Percentiles rank a stretch among this genome's conserved stretches.
Evolutionary conservation across 2,888 invertebrate species (phyloP).

Genomic region (Podabrus alpinus): DNA sequence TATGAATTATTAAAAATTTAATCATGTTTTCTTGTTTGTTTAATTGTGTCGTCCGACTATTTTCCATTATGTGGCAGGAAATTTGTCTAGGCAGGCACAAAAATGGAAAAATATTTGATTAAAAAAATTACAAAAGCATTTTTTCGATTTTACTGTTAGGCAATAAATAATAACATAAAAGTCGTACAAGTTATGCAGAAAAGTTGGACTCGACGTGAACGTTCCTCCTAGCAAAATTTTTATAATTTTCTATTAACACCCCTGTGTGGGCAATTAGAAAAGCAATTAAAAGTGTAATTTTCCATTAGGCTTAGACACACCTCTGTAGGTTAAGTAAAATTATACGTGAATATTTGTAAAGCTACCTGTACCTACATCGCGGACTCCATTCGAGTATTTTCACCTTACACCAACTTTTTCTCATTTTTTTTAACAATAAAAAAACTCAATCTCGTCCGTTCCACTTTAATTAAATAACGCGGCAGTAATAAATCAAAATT

Average conservation of each 20-base stretch:
- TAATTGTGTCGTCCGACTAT: neutral
- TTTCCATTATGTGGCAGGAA: neutral
- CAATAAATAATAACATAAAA: conserved; percentile 10
- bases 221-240: conserved; percentile 1
- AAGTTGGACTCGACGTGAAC: neutral
- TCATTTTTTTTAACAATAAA: neutral
- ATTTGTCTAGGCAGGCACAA: neutral
- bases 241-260: conserved; percentile 14
- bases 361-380: conserved; percentile 25
- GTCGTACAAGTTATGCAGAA: conserved; percentile 13
- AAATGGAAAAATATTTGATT: neutral
- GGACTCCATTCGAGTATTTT: conserved; percentile 24
- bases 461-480: conserved; percentile 12
- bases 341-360: conserved; percentile 29
- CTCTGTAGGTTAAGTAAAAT: conserved; percentile 26
- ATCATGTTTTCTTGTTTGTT: neutral
- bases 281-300: conserved; percentile 25
- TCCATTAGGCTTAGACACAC: conserved; percentile 28
- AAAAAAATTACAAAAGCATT: conserved; percentile 5
- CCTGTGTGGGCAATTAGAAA: conserved; percentile 22
- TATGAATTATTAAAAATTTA: neutral
- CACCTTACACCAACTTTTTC: neutral
- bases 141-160: conserved; percentile 14
- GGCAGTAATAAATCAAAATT: conserved; percentile 47
- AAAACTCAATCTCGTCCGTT: neutral